phyloP scores from a whole-genome alignment of 1,140 invertebrate genomes.

The Drosophila pachea region DNA sequence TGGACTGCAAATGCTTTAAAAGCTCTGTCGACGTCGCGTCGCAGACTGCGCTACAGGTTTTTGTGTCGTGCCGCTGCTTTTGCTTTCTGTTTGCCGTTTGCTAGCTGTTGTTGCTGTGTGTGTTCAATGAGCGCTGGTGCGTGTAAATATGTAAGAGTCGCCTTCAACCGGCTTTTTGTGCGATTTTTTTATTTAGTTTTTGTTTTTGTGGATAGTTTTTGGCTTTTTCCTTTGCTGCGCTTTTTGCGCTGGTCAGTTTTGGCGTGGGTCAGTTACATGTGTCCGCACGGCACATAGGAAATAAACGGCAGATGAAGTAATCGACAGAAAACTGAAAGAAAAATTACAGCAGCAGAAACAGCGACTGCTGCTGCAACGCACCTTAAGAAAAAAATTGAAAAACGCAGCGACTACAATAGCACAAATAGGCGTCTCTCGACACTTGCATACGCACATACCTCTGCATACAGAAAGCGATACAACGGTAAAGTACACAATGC shows the following conservation, averaged over 20 bases:
- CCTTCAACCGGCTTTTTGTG: conserved; percentile 75
- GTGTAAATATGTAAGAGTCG: conserved; percentile 77
- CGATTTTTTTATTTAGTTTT: conserved; percentile 52
- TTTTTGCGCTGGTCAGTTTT: conserved; percentile 46
- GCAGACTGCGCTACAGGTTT: conserved; percentile 63
- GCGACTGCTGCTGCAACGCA: conserved; percentile 14
- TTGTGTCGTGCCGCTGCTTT: conserved; percentile 65
- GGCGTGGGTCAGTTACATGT: conserved; percentile 66
- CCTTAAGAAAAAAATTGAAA: conserved; percentile 30
- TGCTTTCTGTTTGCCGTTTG: conserved; percentile 44
- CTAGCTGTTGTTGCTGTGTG: conserved; percentile 45
- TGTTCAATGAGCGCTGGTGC: conserved; percentile 75
- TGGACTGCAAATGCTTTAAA: conserved; percentile 65
- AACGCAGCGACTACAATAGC: conserved; percentile 18
- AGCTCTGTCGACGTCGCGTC: conserved; percentile 47
- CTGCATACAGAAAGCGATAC: conserved; percentile 31
- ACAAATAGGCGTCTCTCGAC: conserved; percentile 24
- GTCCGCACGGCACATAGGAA: conserved; percentile 57
- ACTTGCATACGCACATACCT: conserved; percentile 41
- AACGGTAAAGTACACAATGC: conserved; percentile 25
- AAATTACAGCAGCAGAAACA: conserved; percentile 41
- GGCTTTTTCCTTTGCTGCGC: conserved; percentile 22
- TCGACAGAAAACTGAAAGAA: conserved; percentile 31
- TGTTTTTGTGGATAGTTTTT: conserved; percentile 27
- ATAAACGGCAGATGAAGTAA: conserved; percentile 72